phyloP scores from a whole-genome alignment of 2,888 invertebrate genomes.

The Plagodis pulveraria region DNA sequence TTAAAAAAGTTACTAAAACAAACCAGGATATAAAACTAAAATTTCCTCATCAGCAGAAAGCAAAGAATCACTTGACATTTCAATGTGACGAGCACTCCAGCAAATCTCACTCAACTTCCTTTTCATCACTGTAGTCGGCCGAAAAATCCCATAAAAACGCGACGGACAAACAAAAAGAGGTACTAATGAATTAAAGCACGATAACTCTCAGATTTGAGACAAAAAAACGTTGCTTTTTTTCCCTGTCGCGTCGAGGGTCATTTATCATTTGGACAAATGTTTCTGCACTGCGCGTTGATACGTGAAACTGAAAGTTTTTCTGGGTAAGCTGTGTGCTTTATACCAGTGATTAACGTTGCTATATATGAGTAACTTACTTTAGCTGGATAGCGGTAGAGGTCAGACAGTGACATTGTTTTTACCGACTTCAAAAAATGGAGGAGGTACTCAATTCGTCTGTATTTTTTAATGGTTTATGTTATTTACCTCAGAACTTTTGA shows the following conservation, averaged over 20 bases:
- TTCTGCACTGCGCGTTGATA: slow-evolving; percentile 23
- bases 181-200: slow-evolving; percentile 39
- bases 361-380: no score
- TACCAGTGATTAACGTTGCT: slow-evolving; percentile 15
- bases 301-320: slow-evolving; percentile 27
- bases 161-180: slow-evolving; percentile 22
- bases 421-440: no score
- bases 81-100: not conserved
- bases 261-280: slow-evolving; percentile 27
- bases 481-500: no score
- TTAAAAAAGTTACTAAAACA: no score
- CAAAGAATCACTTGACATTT: not conserved
- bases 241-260: slow-evolving; percentile 2
- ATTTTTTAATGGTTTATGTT: no score
- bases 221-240: slow-evolving; percentile 18
- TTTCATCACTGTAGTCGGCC: slow-evolving; percentile 4
- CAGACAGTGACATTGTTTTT: no score
- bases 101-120: slow-evolving; percentile 3
- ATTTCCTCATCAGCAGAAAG: no score
- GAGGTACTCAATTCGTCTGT: no score
- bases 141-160: slow-evolving; percentile 24
- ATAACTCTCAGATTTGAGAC: slow-evolving; percentile 39
- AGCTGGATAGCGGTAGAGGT: no score
- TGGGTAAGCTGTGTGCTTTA: slow-evolving; percentile 10
- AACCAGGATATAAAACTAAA: no score